Conservation (phyloP, 2,888 invertebrate genomes). For the Rhingia campestris region DNA sequence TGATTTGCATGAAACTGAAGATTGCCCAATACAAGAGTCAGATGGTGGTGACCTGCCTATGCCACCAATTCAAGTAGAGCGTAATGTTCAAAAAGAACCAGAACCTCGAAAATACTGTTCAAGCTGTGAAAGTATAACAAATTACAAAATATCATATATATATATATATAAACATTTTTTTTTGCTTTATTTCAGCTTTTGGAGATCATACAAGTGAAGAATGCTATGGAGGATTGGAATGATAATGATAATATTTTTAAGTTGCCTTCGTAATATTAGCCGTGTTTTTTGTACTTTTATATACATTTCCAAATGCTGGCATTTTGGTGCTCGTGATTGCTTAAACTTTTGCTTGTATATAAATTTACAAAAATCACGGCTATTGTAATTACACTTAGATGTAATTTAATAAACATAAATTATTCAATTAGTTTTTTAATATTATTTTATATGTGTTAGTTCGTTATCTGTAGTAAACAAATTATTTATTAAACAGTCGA, state of each 20-base stretch:
- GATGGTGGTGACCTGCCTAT: slow-evolving; percentile 83
- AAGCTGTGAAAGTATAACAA: slow-evolving; percentile 91
- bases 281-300: neutral
- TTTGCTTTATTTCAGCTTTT: slow-evolving; percentile 30
- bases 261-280: slow-evolving; percentile 22
- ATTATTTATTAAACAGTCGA: slow-evolving; percentile 28
- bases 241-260: slow-evolving; percentile 21
- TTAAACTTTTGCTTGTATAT: neutral
- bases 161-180: neutral
- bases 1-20: slow-evolving; percentile 98
- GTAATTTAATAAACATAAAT: slow-evolving; percentile 16
- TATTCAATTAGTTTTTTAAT: slow-evolving; percentile 15
- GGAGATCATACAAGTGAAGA: slow-evolving; percentile 54
- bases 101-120: slow-evolving; percentile 93
- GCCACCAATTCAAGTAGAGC: slow-evolving; percentile 74
- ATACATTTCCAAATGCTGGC: neutral
- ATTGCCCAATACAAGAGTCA: slow-evolving; percentile 93
- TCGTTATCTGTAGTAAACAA: slow-evolving; percentile 32
- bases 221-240: slow-evolving; percentile 61
- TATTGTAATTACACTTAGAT: slow-evolving; percentile 27
- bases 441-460: slow-evolving; percentile 37
- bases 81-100: slow-evolving; percentile 79
- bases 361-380: neutral
- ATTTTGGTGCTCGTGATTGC: neutral
- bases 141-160: neutral